Conservation (phyloP, 2,113 vertebrate species). For the Nanorana parkeri region DNA sequence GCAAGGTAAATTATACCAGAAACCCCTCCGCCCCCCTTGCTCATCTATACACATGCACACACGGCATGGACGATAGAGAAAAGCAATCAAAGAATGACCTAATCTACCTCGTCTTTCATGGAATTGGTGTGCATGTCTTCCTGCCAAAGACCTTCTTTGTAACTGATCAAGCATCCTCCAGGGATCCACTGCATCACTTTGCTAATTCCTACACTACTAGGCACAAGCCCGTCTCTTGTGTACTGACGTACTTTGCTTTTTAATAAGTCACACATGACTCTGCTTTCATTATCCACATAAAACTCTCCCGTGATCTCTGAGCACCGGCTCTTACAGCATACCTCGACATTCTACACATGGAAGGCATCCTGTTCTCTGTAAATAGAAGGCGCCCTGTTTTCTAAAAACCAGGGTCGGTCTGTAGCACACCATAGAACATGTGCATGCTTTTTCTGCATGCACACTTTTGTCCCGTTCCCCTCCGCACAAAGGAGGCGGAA, state of each 20-base stretch:
- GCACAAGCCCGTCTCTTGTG: background rate
- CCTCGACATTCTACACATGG: background rate
- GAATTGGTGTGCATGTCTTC: background rate
- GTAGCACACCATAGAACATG: too few relatives aligned
- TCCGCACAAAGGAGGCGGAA: background rate
- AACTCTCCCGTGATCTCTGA: background rate
- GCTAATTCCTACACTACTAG: background rate
- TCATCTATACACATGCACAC: too few relatives aligned
- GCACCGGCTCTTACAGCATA: background rate
- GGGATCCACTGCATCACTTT: conserved; percentile 1
- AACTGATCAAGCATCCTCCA: background rate
- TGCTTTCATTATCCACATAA: background rate
- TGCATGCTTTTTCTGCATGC: background rate
- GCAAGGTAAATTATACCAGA: too few relatives aligned
- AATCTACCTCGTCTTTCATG: background rate
- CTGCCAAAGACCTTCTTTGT: background rate
- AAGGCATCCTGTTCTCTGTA: background rate
- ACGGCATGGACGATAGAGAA: too few relatives aligned
- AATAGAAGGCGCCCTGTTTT: background rate
- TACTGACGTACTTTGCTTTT: background rate
- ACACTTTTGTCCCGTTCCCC: background rate
- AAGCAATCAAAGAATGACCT: too few relatives aligned
- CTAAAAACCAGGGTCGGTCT: too few relatives aligned
- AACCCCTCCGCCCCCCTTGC: too few relatives aligned
- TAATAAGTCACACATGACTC: background rate